Base-by-base conservation (phyloP, 64 coral and sea anemone genomes). In the Montipora cactus region DNA sequence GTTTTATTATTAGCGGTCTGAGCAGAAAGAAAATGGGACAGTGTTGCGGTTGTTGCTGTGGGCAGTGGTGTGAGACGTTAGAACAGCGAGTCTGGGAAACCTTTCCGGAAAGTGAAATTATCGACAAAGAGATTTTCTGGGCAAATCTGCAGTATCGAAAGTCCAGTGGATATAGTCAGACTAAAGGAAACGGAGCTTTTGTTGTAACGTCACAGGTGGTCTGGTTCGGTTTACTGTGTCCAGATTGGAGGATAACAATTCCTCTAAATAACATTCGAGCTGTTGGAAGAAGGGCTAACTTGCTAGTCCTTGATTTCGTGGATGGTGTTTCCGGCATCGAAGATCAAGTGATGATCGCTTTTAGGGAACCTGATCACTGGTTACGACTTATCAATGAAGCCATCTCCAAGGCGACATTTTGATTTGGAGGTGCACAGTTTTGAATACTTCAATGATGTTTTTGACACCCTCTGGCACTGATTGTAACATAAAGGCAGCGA, bases 141-240 rank as follows among this genome's bases (percentile, higher is more conserved):
- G 82, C 66, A 3, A 72, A 49, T 22, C 82, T 86, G 49, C 18
- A 49, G 10, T 50, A 86, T 23, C 82, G 23, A 71, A 86, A 64
- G 22, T 71, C 64, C 8, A 3, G 3, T 2, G 82, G 82, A 5
- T 21, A 3, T 8, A 23, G 14, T 20, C 82, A 86, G 47, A 22
- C 14, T 2, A 20, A 72, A 86, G 82, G 82, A 48, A 72, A 51
- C 44, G 66, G 82, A 5, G 82, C 82, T 14, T 64, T 86, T 47
- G 66, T 86, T 49, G 16, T 86, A 5, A 71, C 82, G 2, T 16
- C 18, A 11, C 45, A 72, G 28, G 8, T 86, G 9, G 64, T 86
- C 8, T 86, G 82, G 82, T 86, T 86, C 9, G 19, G 5, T 86
- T 22, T 50, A 14, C 66, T 86, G 3, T 72, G 6, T 15, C 46